Conservation (phyloP, 2,888 invertebrate species). For the Aricia artaxerxes region DNA sequence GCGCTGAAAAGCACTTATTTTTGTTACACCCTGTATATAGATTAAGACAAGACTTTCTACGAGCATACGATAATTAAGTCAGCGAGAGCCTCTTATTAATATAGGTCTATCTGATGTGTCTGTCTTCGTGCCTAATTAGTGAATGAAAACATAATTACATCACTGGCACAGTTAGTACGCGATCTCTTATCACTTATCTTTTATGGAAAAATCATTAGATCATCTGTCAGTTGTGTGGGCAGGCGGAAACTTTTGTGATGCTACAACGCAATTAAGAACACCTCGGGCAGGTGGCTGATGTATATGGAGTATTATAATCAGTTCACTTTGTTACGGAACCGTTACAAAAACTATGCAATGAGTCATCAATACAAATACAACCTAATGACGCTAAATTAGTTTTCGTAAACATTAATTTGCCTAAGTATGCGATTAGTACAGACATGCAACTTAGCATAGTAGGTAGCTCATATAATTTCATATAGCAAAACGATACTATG, state of each 20-base stretch:
- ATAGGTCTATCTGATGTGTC: neutral
- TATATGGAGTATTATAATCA: conserved; percentile 11
- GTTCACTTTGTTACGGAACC: neutral
- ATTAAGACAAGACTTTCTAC: neutral
- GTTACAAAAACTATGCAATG: neutral
- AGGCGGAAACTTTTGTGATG: conserved; percentile 22
- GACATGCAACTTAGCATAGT: neutral
- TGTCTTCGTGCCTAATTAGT: neutral
- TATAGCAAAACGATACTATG: neutral
- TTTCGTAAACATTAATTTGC: neutral
- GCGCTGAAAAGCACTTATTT: too few species aligned
- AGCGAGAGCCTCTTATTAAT: neutral
- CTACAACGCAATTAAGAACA: conserved; percentile 26
- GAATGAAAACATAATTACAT: conserved; percentile 15
- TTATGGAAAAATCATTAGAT: conserved; percentile 28
- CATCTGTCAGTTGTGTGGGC: conserved; percentile 25
- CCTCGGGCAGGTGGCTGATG: conserved; percentile 18
- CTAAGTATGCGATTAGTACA: too few species aligned
- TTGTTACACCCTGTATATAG: too few species aligned
- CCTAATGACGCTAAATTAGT: neutral
- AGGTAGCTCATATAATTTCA: neutral
- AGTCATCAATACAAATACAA: neutral
- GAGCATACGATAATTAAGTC: neutral
- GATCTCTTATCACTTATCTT: conserved; percentile 29
- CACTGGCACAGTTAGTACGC: neutral